These are phyloP conservation scores for Spondyliosoma cantharus DNA, from an alignment of 2,797 vertebrate genomes.

Conservation along the genomic window DNA sequence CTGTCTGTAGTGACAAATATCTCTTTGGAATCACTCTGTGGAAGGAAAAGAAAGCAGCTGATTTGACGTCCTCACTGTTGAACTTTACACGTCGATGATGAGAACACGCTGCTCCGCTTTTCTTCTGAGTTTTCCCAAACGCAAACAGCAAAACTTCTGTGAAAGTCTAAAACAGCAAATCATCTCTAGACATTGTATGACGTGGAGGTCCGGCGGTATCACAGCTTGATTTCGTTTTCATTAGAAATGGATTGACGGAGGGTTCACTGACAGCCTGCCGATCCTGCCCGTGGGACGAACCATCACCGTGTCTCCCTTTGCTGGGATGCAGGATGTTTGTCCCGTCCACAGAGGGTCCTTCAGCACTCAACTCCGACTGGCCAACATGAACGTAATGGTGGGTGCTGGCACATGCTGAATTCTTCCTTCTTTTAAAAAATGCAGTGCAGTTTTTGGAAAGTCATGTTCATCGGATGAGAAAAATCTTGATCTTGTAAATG, in stretches of 20 bases:
- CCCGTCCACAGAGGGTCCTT: constrained; percentile 83
- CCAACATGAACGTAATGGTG: constrained; percentile 89
- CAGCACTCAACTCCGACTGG: constrained; percentile 79
- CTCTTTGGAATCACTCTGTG: no score
- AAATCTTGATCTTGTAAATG: no score
- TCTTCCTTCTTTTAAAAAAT: no score
- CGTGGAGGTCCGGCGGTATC: no score
- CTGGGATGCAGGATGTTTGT: constrained; percentile 87
- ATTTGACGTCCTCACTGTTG: not conserved
- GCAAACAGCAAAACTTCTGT: not conserved
- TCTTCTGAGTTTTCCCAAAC: not conserved
- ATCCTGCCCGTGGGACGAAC: constrained; percentile 88
- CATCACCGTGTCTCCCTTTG: constrained; percentile 91
- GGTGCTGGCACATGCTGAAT: constrained; percentile 47
- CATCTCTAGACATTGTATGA: not conserved
- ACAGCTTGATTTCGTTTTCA: not conserved
- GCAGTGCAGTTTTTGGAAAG: no score
- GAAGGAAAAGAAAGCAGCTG: no score
- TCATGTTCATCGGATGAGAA: no score
- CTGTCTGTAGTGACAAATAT: no score
- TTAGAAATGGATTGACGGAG: constrained; percentile 93
- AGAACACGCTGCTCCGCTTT: not conserved
- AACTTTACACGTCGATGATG: not conserved
- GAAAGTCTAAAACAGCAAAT: not conserved
- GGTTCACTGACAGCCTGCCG: constrained; percentile 90